These are phyloP conservation scores for Otolemur garnettii DNA, from an alignment of 2,113 vertebrate genomes.

Conservation along the genomic window DNA sequence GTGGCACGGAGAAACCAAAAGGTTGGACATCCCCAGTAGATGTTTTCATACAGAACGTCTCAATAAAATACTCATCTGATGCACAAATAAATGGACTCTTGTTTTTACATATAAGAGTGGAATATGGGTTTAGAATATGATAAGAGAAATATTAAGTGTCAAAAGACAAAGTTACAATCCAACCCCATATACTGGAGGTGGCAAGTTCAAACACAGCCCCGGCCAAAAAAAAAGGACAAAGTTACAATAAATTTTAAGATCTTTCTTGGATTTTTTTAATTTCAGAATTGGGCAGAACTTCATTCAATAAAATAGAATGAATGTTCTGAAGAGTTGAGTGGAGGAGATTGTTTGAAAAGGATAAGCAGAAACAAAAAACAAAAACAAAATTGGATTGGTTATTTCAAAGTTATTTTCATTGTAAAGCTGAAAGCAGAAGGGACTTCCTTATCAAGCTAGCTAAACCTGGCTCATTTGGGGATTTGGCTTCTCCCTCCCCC, in stretches of 20 bases:
- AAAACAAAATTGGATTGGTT: not conserved
- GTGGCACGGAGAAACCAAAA: no score
- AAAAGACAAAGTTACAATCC: not conserved
- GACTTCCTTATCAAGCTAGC: not conserved
- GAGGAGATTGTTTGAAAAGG: not conserved
- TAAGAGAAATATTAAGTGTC: slow-evolving; percentile 30
- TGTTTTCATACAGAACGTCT: not conserved
- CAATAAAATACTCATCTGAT: slow-evolving; percentile 1
- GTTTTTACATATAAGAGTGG: not conserved
- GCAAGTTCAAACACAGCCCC: no score
- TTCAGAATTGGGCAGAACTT: not conserved
- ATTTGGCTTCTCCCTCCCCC: not conserved
- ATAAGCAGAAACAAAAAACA: not conserved
- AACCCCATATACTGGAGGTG: no score
- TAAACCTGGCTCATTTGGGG: not conserved
- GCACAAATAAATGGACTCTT: not conserved
- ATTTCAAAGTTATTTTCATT: not conserved
- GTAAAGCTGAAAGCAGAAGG: not conserved
- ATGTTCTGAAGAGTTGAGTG: not conserved
- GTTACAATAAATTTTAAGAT: not conserved
- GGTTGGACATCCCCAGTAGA: not conserved
- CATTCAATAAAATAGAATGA: not conserved
- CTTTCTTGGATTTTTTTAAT: not conserved
- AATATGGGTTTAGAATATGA: not conserved
- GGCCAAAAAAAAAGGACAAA: not conserved